phyloP scores from a whole-genome alignment of 2,113 vertebrate species.

The Corythornis madagascariensis region DNA sequence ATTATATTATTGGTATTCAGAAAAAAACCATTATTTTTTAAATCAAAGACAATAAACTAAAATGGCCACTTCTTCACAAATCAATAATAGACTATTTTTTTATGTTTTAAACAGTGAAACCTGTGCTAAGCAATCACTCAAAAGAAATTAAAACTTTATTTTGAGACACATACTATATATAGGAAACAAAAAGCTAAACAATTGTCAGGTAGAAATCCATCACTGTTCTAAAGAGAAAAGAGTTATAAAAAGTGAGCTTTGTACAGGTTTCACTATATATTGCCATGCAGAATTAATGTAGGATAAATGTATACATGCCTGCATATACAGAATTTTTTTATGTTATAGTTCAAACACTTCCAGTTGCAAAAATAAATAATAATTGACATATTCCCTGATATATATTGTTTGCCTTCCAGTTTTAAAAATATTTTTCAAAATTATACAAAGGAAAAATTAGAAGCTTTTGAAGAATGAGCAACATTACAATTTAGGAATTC shows the following conservation, averaged over 20 bases:
- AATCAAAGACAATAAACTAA: not conserved
- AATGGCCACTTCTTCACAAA: constrained; percentile 9
- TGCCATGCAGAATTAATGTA: not conserved
- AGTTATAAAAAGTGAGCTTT: not conserved
- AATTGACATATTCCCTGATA: not conserved
- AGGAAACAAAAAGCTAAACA: not conserved
- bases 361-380: not conserved
- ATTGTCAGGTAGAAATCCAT: not conserved
- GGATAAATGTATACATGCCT: constrained; percentile 63
- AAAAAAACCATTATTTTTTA: not conserved
- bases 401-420: not conserved
- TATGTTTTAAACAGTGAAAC: not conserved
- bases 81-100: not conserved
- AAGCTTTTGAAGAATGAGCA: not conserved
- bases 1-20: not conserved
- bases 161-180: too few species aligned
- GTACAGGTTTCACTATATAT: not conserved
- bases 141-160: not conserved
- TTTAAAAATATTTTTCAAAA: not conserved
- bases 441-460: not conserved
- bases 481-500: not conserved
- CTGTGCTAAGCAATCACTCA: not conserved
- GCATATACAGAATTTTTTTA: constrained; percentile 19
- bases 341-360: not conserved
- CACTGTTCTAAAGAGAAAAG: not conserved